phyloP scores from a whole-genome alignment of 2,113 vertebrate species.

The Neolamprologus longior region DNA sequence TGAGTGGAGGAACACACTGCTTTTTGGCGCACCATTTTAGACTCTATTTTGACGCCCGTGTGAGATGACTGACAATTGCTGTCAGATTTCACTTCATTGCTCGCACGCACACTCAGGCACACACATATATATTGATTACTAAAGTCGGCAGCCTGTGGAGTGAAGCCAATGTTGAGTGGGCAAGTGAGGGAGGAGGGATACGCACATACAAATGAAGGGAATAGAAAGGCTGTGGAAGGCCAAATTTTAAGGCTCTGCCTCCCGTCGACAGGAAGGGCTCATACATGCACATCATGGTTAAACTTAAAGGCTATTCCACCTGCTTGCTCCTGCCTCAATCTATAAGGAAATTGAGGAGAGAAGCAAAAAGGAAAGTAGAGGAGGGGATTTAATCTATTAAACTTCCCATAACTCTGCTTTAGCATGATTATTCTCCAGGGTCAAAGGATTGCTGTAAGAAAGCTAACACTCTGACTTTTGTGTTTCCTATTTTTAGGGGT shows the following conservation, averaged over 20 bases:
- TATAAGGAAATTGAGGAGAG: background rate
- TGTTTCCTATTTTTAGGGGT: background rate
- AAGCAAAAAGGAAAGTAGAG: background rate
- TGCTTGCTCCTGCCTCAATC: background rate
- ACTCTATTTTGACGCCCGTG: slow-evolving; percentile 29
- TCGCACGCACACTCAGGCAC: background rate
- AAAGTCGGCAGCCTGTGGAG: slow-evolving; percentile 32
- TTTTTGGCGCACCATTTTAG: slow-evolving; percentile 35
- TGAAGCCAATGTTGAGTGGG: slow-evolving; percentile 6
- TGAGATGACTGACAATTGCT: slow-evolving; percentile 55
- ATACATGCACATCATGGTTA: background rate
- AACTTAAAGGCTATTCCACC: background rate
- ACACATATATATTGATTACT: slow-evolving; percentile 43
- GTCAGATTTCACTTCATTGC: slow-evolving; percentile 54
- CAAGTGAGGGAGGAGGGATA: background rate
- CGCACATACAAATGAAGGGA: background rate
- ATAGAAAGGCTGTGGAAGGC: background rate
- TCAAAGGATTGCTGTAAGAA: background rate
- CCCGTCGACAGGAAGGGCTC: background rate
- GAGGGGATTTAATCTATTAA: background rate
- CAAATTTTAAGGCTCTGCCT: background rate
- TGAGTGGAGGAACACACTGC: background rate
- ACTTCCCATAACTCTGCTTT: background rate
- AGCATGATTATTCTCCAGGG: background rate
- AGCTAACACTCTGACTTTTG: background rate